These are phyloP conservation scores for Halesus radiatus DNA, from an alignment of 1,140 invertebrate species.

Conservation along the genomic window DNA sequence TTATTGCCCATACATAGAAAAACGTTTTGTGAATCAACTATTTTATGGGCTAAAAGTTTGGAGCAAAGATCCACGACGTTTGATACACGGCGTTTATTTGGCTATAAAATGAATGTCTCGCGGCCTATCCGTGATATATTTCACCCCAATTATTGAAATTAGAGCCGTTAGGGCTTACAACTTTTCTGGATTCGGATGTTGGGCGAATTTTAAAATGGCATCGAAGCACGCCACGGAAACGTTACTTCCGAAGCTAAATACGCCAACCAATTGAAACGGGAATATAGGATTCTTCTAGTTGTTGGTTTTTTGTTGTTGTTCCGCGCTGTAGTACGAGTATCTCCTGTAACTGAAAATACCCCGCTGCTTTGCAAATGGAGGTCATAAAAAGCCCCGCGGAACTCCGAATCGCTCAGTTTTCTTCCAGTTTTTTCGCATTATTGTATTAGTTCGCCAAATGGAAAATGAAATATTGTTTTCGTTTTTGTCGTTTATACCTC, in stretches of 20 bases:
- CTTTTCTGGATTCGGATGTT: slow-evolving; percentile 43
- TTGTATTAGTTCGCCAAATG: slow-evolving; percentile 32
- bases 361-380: slow-evolving; percentile 13
- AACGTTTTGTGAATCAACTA: not conserved
- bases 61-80: not conserved
- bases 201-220: slow-evolving; percentile 46
- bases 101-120: slow-evolving; percentile 26
- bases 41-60: not conserved
- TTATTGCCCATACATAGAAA: too few species aligned
- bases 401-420: slow-evolving; percentile 16
- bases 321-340: not conserved
- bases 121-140: slow-evolving; percentile 39
- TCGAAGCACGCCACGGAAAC: slow-evolving; percentile 45
- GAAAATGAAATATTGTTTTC: slow-evolving; percentile 25
- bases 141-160: slow-evolving; percentile 55
- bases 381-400: slow-evolving; percentile 15
- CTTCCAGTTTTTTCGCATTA: slow-evolving; percentile 20
- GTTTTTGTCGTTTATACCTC: slow-evolving; percentile 24
- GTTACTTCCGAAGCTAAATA: slow-evolving; percentile 15
- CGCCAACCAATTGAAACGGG: slow-evolving; percentile 22
- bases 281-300: slow-evolving; percentile 16
- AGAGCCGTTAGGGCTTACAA: slow-evolving; percentile 48
- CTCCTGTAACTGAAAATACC: slow-evolving; percentile 14
- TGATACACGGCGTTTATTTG: slow-evolving; percentile 12
- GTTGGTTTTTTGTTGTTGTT: slow-evolving; percentile 8